phyloP scores from a whole-genome alignment of 2,888 invertebrate genomes.

The Napeogenes inachia region DNA sequence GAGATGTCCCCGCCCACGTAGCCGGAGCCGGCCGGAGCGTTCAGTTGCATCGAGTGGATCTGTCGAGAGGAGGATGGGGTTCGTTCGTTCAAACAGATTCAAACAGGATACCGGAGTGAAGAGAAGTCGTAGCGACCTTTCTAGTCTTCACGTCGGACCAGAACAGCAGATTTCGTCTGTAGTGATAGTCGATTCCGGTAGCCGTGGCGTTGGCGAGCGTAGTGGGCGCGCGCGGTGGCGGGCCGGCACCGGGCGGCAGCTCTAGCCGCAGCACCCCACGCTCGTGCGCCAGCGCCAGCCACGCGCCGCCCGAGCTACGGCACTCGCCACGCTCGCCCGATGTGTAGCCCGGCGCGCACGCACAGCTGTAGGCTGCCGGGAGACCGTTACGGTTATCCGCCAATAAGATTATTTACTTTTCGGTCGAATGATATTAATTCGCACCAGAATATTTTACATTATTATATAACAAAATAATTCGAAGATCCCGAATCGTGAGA shows the following conservation, averaged over 20 bases:
- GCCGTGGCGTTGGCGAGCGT: slow-evolving; percentile 66
- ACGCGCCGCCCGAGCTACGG: slow-evolving; percentile 71
- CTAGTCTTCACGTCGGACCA: slow-evolving; percentile 94
- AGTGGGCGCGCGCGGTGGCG: slow-evolving; percentile 85
- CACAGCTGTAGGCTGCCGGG: slow-evolving; percentile 83
- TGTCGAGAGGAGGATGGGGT: slow-evolving; percentile 36
- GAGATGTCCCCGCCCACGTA: slow-evolving; percentile 81
- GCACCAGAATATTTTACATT: no score
- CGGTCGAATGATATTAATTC: no score
- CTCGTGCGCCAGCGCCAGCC: slow-evolving; percentile 77
- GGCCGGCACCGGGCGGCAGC: slow-evolving; percentile 82
- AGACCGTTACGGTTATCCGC: background rate
- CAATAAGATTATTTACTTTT: no score
- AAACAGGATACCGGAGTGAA: no score
- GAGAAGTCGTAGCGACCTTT: slow-evolving; percentile 74
- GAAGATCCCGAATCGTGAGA: no score
- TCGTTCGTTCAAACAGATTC: no score
- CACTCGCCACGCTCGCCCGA: slow-evolving; percentile 80
- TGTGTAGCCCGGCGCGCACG: slow-evolving; percentile 87
- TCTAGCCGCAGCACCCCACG: slow-evolving; percentile 82
- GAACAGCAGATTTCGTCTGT: slow-evolving; percentile 84
- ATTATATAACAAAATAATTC: no score
- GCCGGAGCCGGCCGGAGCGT: slow-evolving; percentile 57
- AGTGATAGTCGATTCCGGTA: slow-evolving; percentile 90
- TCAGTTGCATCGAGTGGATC: slow-evolving; percentile 80